Evolutionary conservation across 2,888 invertebrate species (phyloP).

Genomic region (Lithophane semibrunnea): DNA sequence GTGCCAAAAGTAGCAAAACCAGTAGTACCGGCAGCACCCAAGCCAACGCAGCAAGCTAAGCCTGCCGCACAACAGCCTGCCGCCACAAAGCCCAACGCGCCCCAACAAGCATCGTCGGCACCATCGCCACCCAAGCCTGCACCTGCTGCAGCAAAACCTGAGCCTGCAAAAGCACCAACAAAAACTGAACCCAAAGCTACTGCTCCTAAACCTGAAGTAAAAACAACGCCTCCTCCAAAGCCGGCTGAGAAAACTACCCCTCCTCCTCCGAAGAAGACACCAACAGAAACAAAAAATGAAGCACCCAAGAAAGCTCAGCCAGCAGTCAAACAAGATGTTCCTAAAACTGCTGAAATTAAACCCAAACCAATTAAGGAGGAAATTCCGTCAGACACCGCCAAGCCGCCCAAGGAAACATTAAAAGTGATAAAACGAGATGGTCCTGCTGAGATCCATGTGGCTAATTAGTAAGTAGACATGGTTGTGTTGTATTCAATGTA

Average conservation of each 20-base stretch:
- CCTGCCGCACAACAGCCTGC: conserved; percentile 48
- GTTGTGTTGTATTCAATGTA: conserved; percentile 63
- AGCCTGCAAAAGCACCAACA: conserved; percentile 29
- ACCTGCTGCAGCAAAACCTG: conserved; percentile 37
- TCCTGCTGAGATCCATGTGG: conserved; percentile 86
- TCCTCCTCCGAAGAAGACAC: conserved; percentile 35
- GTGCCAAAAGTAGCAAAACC: conserved; percentile 63
- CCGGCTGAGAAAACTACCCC: conserved; percentile 49
- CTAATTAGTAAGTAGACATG: conserved; percentile 72
- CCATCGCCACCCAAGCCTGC: conserved; percentile 47
- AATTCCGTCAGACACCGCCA: conserved; percentile 88
- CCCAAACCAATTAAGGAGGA: conserved; percentile 88
- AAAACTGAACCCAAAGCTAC: conserved; percentile 40
- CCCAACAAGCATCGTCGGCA: conserved; percentile 5
- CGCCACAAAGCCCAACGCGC: conserved; percentile 20
- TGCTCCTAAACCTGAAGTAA: conserved; percentile 57
- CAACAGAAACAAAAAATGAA: conserved; percentile 49
- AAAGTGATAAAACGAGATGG: conserved; percentile 91
- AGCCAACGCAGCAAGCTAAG: conserved; percentile 54
- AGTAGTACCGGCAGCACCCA: conserved; percentile 49
- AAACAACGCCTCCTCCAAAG: conserved; percentile 62
- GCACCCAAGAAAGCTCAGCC: conserved; percentile 44
- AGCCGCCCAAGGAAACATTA: conserved; percentile 89
- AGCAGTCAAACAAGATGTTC: conserved; percentile 50
- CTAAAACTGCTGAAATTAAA: conserved; percentile 61